These are phyloP conservation scores for Bufotes viridis DNA, from an alignment of 2,797 vertebrate species.

Conservation along the genomic window DNA sequence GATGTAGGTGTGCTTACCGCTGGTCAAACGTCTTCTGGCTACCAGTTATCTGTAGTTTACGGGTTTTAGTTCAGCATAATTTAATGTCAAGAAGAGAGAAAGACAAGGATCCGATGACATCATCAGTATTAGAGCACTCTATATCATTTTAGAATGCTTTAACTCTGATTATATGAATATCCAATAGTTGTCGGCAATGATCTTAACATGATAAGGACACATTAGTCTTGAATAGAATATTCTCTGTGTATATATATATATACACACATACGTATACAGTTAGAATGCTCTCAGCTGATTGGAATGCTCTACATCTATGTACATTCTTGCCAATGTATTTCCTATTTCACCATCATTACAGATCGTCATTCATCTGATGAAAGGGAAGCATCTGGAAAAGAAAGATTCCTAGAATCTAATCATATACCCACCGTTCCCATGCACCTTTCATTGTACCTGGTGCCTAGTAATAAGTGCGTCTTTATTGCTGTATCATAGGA, in stretches of 20 bases:
- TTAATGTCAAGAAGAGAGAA: neutral
- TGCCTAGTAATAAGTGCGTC: neutral
- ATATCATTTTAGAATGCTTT: neutral
- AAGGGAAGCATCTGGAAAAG: constrained; percentile 10
- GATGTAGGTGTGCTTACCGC: neutral
- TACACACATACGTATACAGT: neutral
- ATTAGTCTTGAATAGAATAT: neutral
- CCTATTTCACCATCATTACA: constrained; percentile 53
- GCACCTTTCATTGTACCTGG: neutral
- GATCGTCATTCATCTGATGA: constrained; percentile 46
- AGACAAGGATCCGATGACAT: neutral
- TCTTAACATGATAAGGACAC: neutral
- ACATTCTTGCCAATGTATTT: constrained; percentile 25
- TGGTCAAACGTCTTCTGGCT: too few relatives aligned
- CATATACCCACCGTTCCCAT: neutral
- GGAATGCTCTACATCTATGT: neutral
- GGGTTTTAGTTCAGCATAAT: neutral
- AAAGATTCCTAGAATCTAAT: constrained; percentile 61
- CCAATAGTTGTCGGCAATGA: neutral
- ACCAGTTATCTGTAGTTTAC: neutral
- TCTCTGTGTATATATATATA: too few relatives aligned
- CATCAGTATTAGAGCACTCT: neutral
- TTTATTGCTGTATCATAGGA: constrained; percentile 16
- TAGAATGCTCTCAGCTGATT: neutral
- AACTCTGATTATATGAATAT: neutral